Evolutionary conservation across 2,888 invertebrate genomes (phyloP), one percentile per base, ranked within the genome.

Genomic region (Heliconius cydno): DNA sequence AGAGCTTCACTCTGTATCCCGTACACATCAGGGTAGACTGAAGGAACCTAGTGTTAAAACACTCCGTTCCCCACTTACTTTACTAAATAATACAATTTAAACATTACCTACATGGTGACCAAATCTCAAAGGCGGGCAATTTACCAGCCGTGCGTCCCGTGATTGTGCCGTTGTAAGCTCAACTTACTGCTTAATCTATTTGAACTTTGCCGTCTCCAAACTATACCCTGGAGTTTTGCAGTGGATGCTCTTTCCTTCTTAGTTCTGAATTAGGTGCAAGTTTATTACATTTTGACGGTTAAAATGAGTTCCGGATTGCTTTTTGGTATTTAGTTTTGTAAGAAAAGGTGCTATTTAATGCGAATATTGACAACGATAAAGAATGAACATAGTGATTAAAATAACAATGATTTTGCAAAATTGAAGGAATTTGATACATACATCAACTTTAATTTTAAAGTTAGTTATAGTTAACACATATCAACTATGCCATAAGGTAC

Each of bases 141-240:
- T 75, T 75, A 63, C 65, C 63, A 75, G 41, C 57, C 65, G 28
- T 34, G 38, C 38, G 38, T 74, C 57, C 65, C 73, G 57, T 75
- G 75, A 75, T 75, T 75, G 65, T 80, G 79, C 80, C 82, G 83
- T 81, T 80, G 78, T 81, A 82, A 85, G 82, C 74, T 81, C 80
- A 84, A 85, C 83, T 85, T 83, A 77, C 79, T 71, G 76, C 83
- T 84, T 83, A 85, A 84, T 84, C 85, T 85, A 82, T 80, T 78
- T 77, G 57, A 80, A 83, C 80, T 83, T 82, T 79, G 70, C 74
- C 80, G 76, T 77, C 82, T 84, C 82, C 60, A 76, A 84, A 84
- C 85, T 84, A 83, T 83, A 85, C 85, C 83, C 83, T 78, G 60
- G 81, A 79, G 85, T 84, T 85, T 82, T 81, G 85, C 84, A 84